Evolutionary conservation across 2,888 invertebrate species (phyloP).

Genomic region (Hecatera dysodea): DNA sequence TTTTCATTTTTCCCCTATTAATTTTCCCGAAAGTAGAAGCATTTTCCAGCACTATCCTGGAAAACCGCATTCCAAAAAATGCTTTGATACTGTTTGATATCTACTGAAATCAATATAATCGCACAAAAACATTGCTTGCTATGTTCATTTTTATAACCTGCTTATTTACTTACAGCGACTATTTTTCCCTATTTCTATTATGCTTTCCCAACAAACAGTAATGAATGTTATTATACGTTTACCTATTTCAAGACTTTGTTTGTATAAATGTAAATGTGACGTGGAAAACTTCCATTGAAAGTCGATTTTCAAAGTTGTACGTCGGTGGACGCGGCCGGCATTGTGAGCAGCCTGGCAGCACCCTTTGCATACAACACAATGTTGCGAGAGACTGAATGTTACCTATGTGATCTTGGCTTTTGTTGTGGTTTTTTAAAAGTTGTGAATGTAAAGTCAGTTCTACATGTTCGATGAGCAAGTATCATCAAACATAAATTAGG

Average conservation of each 20-base stretch:
- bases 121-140: too few relatives aligned
- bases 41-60: neutral
- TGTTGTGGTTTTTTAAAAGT: slow-evolving; percentile 44
- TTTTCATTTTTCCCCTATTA: too few relatives aligned
- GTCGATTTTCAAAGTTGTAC: slow-evolving; percentile 87
- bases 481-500: too few relatives aligned
- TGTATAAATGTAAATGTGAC: slow-evolving; percentile 84
- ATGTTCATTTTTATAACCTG: too few relatives aligned
- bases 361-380: slow-evolving; percentile 78
- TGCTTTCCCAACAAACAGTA: slow-evolving; percentile 32
- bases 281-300: slow-evolving; percentile 83
- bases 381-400: slow-evolving; percentile 70
- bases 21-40: neutral
- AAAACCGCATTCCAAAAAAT: too few relatives aligned
- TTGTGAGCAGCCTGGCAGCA: slow-evolving; percentile 70
- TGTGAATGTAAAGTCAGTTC: neutral
- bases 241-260: slow-evolving; percentile 68
- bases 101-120: too few relatives aligned
- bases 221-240: slow-evolving; percentile 62
- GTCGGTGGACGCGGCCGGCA: slow-evolving; percentile 74
- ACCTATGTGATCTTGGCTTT: slow-evolving; percentile 63
- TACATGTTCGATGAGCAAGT: neutral
- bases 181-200: slow-evolving; percentile 7
- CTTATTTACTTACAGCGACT: neutral
- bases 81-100: too few relatives aligned